Percentiles rank a stretch among this genome's conserved stretches.
Conservation (phyloP, 2,113 vertebrate species). For the Genyomyrus donnyi region DNA sequence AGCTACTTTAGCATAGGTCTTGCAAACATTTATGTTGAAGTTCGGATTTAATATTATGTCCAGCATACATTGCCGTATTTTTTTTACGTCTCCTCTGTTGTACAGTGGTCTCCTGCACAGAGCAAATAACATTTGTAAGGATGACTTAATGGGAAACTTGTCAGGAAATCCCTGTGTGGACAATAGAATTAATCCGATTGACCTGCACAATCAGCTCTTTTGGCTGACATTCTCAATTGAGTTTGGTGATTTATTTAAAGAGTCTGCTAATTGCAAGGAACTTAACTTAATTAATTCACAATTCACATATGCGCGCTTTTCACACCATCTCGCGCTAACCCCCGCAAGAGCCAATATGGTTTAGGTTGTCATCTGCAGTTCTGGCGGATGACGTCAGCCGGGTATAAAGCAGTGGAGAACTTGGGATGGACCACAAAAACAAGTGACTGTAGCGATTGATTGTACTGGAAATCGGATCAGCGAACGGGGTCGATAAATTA, state of each 20-base stretch:
- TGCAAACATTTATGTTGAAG: not conserved
- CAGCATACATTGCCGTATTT: not conserved
- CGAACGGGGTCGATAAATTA: constrained; percentile 8
- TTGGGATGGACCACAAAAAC: constrained; percentile 54
- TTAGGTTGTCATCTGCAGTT: constrained; percentile 70
- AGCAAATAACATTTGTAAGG: constrained; percentile 15
- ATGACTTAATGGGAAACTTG: constrained; percentile 19
- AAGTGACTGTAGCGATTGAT: constrained; percentile 25
- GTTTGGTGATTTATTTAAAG: constrained; percentile 44
- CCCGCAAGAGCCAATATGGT: constrained; percentile 58
- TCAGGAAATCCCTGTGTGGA: constrained; percentile 53
- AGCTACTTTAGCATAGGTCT: not conserved
- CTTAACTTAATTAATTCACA: constrained; percentile 85
- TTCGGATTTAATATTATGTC: not conserved
- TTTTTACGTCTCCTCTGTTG: not conserved
- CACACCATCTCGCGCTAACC: constrained; percentile 51
- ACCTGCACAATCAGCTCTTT: constrained; percentile 62
- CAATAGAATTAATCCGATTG: constrained; percentile 81
- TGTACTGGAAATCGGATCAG: constrained; percentile 9
- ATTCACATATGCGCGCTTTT: constrained; percentile 69
- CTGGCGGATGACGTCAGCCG: constrained; percentile 83
- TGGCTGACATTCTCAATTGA: constrained; percentile 42
- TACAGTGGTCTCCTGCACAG: not conserved
- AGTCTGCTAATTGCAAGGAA: constrained; percentile 67
- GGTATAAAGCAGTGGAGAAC: constrained; percentile 78